Conservation (phyloP, 2,797 vertebrate genomes). For the Halcyon chelicuti region DNA sequence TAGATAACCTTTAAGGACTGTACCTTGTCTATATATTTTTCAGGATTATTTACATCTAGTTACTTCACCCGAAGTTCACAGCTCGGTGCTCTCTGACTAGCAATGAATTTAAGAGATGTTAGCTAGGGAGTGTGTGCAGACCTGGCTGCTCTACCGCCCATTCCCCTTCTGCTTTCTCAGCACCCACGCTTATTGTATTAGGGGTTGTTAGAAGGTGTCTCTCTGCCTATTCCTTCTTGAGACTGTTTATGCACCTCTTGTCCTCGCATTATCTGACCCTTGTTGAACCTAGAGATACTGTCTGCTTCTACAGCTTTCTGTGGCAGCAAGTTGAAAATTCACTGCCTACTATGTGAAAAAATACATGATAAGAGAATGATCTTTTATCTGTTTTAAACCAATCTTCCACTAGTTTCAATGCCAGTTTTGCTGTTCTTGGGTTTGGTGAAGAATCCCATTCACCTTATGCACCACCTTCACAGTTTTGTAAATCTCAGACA, state of each 20-base stretch:
- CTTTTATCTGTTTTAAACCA: background rate
- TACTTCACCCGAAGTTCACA: slow-evolving; percentile 31
- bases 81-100: background rate
- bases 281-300: background rate
- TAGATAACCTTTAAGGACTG: background rate
- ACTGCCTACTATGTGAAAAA: background rate
- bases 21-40: slow-evolving; percentile 16
- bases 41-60: slow-evolving; percentile 24
- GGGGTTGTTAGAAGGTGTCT: background rate
- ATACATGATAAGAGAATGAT: background rate
- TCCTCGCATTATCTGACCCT: background rate
- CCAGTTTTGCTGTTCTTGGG: background rate
- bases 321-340: background rate
- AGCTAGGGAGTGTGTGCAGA: background rate
- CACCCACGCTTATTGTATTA: background rate
- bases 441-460: background rate
- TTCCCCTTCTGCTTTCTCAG: background rate
- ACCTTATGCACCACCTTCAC: background rate
- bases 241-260: background rate
- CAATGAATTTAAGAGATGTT: background rate
- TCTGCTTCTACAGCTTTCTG: background rate
- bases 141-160: background rate
- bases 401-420: background rate
- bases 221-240: background rate
- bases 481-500: background rate